Evolutionary conservation across 2,797 vertebrate species (phyloP).

Genomic region (Danio albolineatus): DNA sequence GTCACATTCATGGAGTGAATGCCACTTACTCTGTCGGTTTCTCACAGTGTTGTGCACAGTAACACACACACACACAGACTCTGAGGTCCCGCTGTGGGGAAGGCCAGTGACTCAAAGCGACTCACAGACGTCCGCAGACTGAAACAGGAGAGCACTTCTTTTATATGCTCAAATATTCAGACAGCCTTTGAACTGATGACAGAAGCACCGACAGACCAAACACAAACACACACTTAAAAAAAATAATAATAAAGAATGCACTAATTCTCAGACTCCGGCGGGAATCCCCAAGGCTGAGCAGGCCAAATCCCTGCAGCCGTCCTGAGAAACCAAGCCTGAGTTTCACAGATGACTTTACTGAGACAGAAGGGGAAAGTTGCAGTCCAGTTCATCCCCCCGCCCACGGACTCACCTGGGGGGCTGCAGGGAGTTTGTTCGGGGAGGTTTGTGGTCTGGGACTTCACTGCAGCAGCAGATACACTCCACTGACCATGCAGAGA

Average conservation of each 20-base stretch:
- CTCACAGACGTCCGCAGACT: constrained; percentile 45
- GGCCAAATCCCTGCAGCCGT: neutral
- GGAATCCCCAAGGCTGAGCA: constrained; percentile 15
- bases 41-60: no score
- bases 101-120: constrained; percentile 60
- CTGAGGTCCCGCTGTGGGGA: constrained; percentile 49
- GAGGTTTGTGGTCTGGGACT: constrained; percentile 48
- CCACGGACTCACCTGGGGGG: constrained; percentile 33
- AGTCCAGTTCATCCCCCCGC: constrained; percentile 45
- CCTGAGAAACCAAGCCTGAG: neutral
- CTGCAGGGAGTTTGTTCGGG: constrained; percentile 8
- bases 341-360: constrained; percentile 47
- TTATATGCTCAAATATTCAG: constrained; percentile 52
- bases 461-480: constrained; percentile 42
- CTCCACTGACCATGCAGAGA: constrained; percentile 46
- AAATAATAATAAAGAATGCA: neutral
- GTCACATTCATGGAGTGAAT: no score
- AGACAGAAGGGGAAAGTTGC: constrained; percentile 46
- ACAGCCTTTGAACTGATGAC: constrained; percentile 48
- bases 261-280: neutral
- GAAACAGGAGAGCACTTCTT: constrained; percentile 36
- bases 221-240: constrained; percentile 26
- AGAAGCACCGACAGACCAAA: constrained; percentile 47
- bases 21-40: no score
- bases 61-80: neutral